phyloP scores from a whole-genome alignment of 2,888 invertebrate genomes.

The Sepiola atlantica region DNA sequence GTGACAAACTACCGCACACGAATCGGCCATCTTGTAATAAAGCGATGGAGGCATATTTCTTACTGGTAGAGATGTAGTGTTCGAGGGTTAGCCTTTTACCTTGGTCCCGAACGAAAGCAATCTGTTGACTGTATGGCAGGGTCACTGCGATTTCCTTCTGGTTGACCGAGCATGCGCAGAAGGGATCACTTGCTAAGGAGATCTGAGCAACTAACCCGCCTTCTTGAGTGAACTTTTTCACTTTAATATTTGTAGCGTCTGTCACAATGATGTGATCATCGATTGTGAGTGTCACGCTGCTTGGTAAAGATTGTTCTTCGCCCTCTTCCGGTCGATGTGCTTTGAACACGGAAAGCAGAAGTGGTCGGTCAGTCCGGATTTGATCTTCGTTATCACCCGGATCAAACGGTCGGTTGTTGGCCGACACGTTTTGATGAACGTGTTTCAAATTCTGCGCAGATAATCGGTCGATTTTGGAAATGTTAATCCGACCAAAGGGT shows the following conservation, averaged over 20 bases:
- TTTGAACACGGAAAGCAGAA: background rate
- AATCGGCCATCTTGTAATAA: background rate
- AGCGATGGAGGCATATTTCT: background rate
- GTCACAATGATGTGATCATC: background rate
- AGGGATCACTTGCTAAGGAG: background rate
- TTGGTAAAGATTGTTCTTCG: background rate
- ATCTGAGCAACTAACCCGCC: background rate
- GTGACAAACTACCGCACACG: background rate
- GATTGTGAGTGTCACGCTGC: background rate
- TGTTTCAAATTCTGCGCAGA: background rate
- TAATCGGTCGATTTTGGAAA: background rate
- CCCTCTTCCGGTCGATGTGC: background rate
- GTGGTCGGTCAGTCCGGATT: background rate
- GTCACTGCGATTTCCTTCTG: background rate
- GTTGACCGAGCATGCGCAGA: background rate
- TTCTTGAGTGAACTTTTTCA: background rate
- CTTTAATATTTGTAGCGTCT: background rate
- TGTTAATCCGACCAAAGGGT: background rate
- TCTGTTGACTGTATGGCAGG: background rate
- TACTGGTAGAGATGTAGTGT: background rate
- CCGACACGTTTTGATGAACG: background rate
- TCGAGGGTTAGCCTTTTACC: background rate
- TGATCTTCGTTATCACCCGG: background rate
- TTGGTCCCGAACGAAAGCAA: background rate
- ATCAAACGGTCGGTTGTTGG: background rate